Percentiles rank a stretch among this genome's conserved stretches.
phyloP scores from a whole-genome alignment of 2,888 invertebrate genomes.

The Arrhopalites spinosus region DNA sequence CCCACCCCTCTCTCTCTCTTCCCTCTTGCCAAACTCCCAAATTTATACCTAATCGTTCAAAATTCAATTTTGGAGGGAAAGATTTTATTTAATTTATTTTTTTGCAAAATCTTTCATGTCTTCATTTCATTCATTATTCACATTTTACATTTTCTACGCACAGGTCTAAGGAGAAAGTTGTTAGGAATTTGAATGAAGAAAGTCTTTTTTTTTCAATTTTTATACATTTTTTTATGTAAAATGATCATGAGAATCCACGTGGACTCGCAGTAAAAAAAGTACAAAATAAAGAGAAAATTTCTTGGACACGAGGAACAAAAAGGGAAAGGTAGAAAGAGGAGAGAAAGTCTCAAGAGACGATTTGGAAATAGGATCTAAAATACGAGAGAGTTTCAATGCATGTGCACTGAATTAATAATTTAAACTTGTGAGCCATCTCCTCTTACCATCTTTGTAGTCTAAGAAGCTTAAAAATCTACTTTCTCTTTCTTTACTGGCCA shows the following conservation, averaged over 20 bases:
- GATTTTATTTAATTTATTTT: too few relatives aligned
- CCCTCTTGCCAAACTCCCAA: too few relatives aligned
- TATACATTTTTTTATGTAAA: too few relatives aligned
- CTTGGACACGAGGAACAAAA: neutral
- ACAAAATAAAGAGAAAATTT: neutral
- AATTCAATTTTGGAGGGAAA: too few relatives aligned
- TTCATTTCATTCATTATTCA: too few relatives aligned
- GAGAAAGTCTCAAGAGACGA: conserved; percentile 32
- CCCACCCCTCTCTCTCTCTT: too few relatives aligned
- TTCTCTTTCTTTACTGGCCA: neutral
- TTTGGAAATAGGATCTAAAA: conserved; percentile 41
- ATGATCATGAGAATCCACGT: too few relatives aligned
- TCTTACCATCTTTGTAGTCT: neutral
- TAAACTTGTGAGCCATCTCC: conserved; percentile 22
- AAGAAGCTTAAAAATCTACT: neutral
- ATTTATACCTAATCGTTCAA: too few relatives aligned
- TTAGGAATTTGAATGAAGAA: too few relatives aligned
- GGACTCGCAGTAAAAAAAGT: neutral
- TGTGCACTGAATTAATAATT: conserved; percentile 46
- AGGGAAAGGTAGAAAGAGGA: conserved; percentile 6
- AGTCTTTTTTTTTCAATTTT: too few relatives aligned
- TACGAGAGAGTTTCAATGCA: conserved; percentile 39
- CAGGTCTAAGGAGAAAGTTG: neutral
- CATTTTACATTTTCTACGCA: neutral
- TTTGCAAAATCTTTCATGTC: too few relatives aligned